Evolutionary conservation across 2,113 vertebrate species (phyloP).

Genomic region (Chaenogobius annularis): DNA sequence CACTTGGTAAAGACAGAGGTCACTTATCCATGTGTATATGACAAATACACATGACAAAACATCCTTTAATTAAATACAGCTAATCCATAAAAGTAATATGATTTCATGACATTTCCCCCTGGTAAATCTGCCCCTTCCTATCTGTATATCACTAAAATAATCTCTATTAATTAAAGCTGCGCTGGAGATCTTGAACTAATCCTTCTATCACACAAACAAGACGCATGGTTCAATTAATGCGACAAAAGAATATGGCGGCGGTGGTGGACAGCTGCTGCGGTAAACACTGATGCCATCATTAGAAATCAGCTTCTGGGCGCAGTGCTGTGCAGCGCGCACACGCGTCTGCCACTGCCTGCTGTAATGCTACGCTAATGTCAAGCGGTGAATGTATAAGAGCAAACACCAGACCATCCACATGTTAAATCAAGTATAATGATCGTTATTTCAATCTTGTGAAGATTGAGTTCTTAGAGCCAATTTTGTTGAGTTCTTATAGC

Average conservation of each 20-base stretch:
- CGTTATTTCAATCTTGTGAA: too few relatives aligned
- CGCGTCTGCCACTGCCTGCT: background rate
- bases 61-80: background rate
- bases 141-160: constrained; percentile 1
- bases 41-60: background rate
- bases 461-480: too few relatives aligned
- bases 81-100: background rate
- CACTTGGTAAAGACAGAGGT: background rate
- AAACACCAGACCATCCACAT: background rate
- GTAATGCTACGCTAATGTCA: background rate
- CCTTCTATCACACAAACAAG: constrained; percentile 5
- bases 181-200: constrained; percentile 4
- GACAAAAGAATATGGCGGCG: background rate
- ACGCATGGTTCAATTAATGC: constrained; percentile 1
- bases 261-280: constrained; percentile 12
- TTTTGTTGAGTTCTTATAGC: too few relatives aligned
- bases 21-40: background rate
- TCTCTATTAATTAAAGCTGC: constrained; percentile 5
- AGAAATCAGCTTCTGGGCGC: constrained; percentile 1
- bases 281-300: constrained; percentile 5
- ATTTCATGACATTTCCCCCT: background rate
- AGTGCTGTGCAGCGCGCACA: background rate
- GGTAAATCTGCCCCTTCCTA: background rate
- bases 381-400: background rate
- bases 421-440: too few relatives aligned